Evolutionary conservation across 2,888 invertebrate genomes (phyloP).

Genomic region (Scaptomyza caliginosa): DNA sequence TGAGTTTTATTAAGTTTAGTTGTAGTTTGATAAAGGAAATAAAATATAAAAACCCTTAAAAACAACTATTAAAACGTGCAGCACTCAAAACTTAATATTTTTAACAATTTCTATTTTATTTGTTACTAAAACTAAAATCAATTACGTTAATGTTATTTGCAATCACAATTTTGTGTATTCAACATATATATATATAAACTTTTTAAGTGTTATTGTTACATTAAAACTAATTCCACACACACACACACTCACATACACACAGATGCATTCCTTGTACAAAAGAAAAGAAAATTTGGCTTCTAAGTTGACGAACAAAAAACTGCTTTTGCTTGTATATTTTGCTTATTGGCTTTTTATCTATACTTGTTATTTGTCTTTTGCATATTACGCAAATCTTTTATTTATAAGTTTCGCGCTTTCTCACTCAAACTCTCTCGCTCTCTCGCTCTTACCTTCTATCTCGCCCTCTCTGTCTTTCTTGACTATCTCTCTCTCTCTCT

Average conservation of each 20-base stretch:
- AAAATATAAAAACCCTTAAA: neutral
- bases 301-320: conserved; percentile 22
- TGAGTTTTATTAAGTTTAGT: conserved; percentile 20
- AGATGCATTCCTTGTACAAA: conserved; percentile 30
- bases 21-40: neutral
- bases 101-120: conserved; percentile 13
- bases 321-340: conserved; percentile 67
- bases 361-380: conserved; percentile 33
- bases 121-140: conserved; percentile 4
- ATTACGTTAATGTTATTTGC: conserved; percentile 30
- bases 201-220: conserved; percentile 37
- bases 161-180: conserved; percentile 21
- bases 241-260: conserved; percentile 9
- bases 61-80: conserved; percentile 14
- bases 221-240: conserved; percentile 19
- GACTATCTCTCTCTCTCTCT: conserved; percentile 1
- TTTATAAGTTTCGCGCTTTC: conserved; percentile 39
- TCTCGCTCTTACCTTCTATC: conserved; percentile 7
- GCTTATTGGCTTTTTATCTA: conserved; percentile 63
- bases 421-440: conserved; percentile 21
- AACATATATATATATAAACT: conserved; percentile 6
- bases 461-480: conserved; percentile 19
- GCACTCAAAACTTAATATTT: conserved; percentile 19
- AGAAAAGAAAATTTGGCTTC: conserved; percentile 10
- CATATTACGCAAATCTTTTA: conserved; percentile 28